A percentile compares a stretch with the other conserved stretches of the same genome.
Conservation (phyloP, 1,140 invertebrate genomes). For the Drosophila suzukii region DNA sequence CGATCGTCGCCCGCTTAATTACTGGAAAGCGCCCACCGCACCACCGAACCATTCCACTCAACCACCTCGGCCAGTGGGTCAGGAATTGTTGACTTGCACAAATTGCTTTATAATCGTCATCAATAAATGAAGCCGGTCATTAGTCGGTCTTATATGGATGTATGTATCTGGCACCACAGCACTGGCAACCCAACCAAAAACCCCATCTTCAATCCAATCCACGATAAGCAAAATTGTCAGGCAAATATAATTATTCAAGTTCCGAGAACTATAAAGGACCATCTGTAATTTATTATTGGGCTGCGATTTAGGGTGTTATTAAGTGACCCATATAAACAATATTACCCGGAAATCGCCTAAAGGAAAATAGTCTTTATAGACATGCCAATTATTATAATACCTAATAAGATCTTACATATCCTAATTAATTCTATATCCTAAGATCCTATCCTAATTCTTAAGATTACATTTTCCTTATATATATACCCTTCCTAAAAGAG, state of each 20-base stretch:
- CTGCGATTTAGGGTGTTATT: not conserved
- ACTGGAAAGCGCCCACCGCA: slow-evolving; percentile 33
- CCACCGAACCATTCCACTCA: not conserved
- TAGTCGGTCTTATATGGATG: slow-evolving; percentile 35
- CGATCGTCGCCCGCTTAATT: slow-evolving; percentile 64
- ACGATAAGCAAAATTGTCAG: slow-evolving; percentile 42
- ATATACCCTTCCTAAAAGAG: too few relatives aligned
- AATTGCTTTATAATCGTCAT: slow-evolving; percentile 83
- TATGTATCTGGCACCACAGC: not conserved
- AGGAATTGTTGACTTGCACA: slow-evolving; percentile 65
- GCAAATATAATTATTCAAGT: slow-evolving; percentile 61
- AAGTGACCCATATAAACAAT: not conserved
- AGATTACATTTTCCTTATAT: too few relatives aligned
- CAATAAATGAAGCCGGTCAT: slow-evolving; percentile 79
- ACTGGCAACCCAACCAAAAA: not conserved
- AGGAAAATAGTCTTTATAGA: too few relatives aligned
- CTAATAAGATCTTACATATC: too few relatives aligned
- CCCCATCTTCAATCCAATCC: slow-evolving; percentile 5
- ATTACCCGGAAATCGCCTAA: too few relatives aligned
- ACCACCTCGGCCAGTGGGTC: slow-evolving; percentile 44
- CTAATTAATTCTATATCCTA: too few relatives aligned
- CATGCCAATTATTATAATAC: too few relatives aligned
- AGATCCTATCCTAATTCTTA: too few relatives aligned
- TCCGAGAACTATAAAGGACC: too few relatives aligned
- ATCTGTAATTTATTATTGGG: slow-evolving; percentile 2